Evolutionary conservation across 1,140 invertebrate genomes (phyloP).

Genomic region (Saccostrea glomerata): DNA sequence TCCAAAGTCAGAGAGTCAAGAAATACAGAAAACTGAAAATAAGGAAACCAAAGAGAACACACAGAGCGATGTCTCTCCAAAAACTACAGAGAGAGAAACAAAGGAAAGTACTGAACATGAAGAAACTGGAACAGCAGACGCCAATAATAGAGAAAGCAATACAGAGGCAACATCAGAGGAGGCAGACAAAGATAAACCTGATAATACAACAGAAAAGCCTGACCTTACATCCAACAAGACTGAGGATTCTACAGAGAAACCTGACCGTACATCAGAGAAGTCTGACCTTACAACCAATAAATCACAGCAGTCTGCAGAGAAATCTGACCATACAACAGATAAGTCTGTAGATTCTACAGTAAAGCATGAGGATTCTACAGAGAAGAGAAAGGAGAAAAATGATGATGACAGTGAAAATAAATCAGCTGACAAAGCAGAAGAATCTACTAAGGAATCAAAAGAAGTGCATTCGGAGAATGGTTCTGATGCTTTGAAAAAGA

Average conservation of each 20-base stretch:
- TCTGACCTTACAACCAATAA: neutral
- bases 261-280: neutral
- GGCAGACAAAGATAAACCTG: neutral
- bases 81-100: neutral
- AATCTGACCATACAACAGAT: neutral
- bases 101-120: neutral
- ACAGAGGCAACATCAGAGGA: neutral
- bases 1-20: neutral
- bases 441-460: slow-evolving; percentile 21
- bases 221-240: neutral
- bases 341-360: neutral
- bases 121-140: neutral
- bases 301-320: neutral
- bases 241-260: neutral
- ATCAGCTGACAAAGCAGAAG: neutral
- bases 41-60: neutral
- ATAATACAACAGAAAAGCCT: neutral
- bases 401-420: neutral
- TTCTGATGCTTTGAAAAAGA: neutral
- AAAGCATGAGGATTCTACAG: neutral
- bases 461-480: neutral
- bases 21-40: neutral
- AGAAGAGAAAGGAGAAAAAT: slow-evolving; percentile 21
- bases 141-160: neutral
- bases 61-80: neutral